Conservation (phyloP, 2,888 invertebrate genomes). For the Tricholauxania praeusta region DNA sequence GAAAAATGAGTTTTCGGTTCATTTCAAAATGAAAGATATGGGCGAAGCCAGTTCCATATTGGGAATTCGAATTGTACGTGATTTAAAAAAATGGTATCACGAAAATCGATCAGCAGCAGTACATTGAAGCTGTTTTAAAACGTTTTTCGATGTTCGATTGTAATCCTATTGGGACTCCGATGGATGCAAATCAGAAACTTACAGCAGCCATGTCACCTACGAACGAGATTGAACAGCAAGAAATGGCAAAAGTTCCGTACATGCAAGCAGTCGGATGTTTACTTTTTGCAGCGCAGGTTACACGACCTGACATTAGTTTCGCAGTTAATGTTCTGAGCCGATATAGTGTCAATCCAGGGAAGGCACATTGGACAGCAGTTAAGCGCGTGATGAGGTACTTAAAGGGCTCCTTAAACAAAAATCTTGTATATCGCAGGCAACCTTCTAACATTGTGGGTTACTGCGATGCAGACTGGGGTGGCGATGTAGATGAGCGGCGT, state of each 20-base stretch:
- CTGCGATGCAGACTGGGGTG: constrained; percentile 39
- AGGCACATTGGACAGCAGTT: too few species aligned
- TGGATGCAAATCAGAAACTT: too few species aligned
- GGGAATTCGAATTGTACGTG: constrained; percentile 43
- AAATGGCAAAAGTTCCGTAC: constrained; percentile 45
- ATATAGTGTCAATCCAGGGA: too few species aligned
- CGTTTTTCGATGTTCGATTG: constrained; percentile 40
- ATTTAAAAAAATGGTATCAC: constrained; percentile 30
- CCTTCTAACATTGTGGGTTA: constrained; percentile 17
- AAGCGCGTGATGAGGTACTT: too few species aligned
- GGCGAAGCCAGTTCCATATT: constrained; percentile 43
- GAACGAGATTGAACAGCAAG: constrained; percentile 37
- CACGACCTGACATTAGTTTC: too few species aligned
- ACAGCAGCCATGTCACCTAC: constrained; percentile 41
- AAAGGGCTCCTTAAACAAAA: too few species aligned
- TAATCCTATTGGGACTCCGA: too few species aligned
- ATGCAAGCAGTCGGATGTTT: constrained; percentile 42
- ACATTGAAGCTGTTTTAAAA: constrained; percentile 38
- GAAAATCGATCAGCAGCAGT: constrained; percentile 45
- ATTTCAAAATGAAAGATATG: constrained; percentile 47
- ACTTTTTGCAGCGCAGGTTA: constrained; percentile 36
- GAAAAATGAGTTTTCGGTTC: constrained; percentile 36
- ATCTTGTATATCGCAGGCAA: background rate
- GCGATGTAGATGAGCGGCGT: constrained; percentile 27
- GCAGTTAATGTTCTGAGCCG: too few species aligned